Conservation (phyloP, 2,888 invertebrate species). For the Cyaniris semiargus region DNA sequence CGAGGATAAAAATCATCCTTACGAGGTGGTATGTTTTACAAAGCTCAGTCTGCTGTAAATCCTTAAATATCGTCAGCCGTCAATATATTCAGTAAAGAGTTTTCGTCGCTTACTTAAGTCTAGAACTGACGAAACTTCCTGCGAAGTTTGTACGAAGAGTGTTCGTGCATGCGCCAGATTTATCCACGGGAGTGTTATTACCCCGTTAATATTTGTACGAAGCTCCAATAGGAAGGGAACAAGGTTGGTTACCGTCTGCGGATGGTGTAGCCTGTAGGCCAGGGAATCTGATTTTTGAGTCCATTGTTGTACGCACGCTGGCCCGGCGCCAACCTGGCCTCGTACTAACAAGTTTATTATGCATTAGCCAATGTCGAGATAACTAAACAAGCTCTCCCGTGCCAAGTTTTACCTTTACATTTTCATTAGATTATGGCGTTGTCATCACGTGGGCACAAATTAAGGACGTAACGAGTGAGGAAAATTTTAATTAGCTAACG, state of each 20-base stretch:
- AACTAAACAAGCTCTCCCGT: constrained; percentile 71
- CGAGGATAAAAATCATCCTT: neutral
- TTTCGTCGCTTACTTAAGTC: neutral
- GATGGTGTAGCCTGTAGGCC: neutral
- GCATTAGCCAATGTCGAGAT: constrained; percentile 66
- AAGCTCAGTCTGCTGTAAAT: too few relatives aligned
- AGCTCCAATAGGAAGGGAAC: neutral
- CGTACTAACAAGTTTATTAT: constrained; percentile 72
- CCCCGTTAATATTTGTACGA: neutral
- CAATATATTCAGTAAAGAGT: neutral
- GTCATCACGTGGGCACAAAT: constrained; percentile 47
- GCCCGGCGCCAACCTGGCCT: constrained; percentile 55
- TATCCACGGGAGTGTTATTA: neutral
- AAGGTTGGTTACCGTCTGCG: constrained; percentile 8
- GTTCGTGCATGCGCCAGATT: neutral
- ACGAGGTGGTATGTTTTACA: too few relatives aligned
- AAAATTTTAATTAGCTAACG: constrained; percentile 27
- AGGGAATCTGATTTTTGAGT: constrained; percentile 22
- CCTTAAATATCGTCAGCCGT: neutral
- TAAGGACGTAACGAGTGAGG: constrained; percentile 37
- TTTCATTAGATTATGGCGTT: constrained; percentile 65
- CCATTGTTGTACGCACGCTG: constrained; percentile 50
- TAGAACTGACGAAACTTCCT: neutral
- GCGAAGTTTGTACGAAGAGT: neutral
- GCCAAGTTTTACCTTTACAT: constrained; percentile 74